These are phyloP conservation scores for Enoplosus armatus DNA, from an alignment of 2,797 vertebrate genomes.

Conservation along the genomic window DNA sequence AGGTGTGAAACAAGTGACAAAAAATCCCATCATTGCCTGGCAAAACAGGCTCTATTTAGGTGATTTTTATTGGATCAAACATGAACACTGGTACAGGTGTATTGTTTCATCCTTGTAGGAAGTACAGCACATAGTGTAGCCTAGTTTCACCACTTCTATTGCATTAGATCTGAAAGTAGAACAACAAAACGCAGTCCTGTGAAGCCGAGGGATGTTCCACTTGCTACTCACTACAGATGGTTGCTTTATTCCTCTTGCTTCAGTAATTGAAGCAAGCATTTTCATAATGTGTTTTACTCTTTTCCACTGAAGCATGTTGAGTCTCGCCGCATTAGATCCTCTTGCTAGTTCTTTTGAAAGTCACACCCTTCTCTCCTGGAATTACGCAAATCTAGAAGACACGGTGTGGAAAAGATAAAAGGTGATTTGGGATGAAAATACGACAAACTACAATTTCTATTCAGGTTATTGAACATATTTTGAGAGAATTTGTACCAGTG, in stretches of 20 bases:
- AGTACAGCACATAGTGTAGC: constrained; percentile 5
- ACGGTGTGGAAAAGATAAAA: neutral
- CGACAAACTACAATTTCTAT: neutral
- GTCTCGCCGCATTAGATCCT: constrained; percentile 67
- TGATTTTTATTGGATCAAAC: constrained; percentile 6
- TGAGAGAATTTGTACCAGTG: neutral
- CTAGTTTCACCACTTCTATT: neutral
- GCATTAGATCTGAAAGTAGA: neutral
- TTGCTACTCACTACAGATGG: neutral
- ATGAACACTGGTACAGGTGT: neutral
- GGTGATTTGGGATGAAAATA: neutral
- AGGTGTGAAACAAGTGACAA: neutral
- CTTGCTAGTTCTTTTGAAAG: constrained; percentile 74
- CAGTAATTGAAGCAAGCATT: neutral
- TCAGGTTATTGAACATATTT: neutral
- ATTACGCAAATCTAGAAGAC: constrained; percentile 67
- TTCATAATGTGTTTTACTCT: neutral
- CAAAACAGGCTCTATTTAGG: no score
- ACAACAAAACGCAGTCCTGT: neutral
- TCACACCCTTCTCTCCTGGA: constrained; percentile 78
- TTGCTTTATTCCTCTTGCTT: neutral
- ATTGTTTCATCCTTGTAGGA: neutral
- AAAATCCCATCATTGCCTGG: neutral
- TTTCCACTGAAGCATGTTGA: constrained; percentile 39
- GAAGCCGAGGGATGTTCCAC: neutral